Conservation (phyloP, 1,140 invertebrate species). For the Hylaeus volcanicus region DNA sequence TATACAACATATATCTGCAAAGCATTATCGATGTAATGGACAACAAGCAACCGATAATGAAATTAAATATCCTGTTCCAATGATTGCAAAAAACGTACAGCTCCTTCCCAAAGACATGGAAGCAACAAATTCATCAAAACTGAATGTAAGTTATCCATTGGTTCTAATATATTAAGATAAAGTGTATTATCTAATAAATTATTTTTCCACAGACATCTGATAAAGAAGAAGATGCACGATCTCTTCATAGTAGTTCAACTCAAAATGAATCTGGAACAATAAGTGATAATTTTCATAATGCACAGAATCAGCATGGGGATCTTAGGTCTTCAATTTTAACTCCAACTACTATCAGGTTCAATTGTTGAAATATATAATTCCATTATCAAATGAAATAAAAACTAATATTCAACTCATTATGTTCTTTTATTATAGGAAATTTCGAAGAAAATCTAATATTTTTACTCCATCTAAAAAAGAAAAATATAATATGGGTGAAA, state of each 20-base stretch:
- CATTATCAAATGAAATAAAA: not conserved
- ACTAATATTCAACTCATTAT: not conserved
- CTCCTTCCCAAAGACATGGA: conserved; percentile 75
- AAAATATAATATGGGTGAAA: conserved; percentile 90
- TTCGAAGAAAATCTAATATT: conserved; percentile 94
- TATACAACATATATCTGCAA: conserved; percentile 73
- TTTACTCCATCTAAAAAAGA: conserved; percentile 95
- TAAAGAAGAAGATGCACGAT: conserved; percentile 75
- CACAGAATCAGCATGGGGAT: conserved; percentile 76
- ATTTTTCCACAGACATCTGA: conserved; percentile 66
- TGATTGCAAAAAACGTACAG: conserved; percentile 71
- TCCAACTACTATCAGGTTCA: conserved; percentile 75
- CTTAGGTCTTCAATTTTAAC: conserved; percentile 76
- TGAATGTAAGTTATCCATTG: conserved; percentile 45
- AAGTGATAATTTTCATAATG: conserved; percentile 76
- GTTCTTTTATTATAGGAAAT: conserved; percentile 84
- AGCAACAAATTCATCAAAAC: conserved; percentile 72
- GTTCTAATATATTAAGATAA: not conserved
- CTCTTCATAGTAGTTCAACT: conserved; percentile 70
- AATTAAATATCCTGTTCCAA: conserved; percentile 73
- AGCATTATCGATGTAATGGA: conserved; percentile 72
- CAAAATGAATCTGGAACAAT: conserved; percentile 68
- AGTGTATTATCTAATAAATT: not conserved
- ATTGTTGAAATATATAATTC: not conserved
- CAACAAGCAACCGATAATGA: conserved; percentile 70